These are phyloP conservation scores for Cervus canadensis DNA, from an alignment of 2,113 vertebrate genomes.

Conservation along the genomic window DNA sequence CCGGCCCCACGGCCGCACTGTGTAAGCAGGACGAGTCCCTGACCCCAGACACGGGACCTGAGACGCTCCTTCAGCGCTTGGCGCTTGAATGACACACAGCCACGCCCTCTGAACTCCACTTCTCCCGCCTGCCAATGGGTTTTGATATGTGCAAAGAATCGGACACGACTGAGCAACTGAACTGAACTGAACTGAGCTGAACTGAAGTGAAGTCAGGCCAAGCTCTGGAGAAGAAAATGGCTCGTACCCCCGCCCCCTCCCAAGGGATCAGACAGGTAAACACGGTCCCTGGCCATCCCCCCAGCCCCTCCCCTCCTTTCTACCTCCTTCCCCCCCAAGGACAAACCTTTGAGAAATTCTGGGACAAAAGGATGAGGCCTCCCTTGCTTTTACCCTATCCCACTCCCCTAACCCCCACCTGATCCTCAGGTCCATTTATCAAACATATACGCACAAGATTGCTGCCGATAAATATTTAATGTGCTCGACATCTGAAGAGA, in stretches of 20 bases:
- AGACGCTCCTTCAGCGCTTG: accelerated
- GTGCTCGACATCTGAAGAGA: conserved; percentile 67
- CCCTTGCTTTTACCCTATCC: not conserved
- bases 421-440: conserved; percentile 67
- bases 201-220: not conserved
- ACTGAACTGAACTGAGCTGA: too few relatives aligned
- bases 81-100: accelerated
- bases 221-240: not conserved
- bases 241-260: not conserved
- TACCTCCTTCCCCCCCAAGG: not conserved
- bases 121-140: not conserved
- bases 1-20: accelerated
- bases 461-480: conserved; percentile 84
- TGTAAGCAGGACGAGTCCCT: not conserved
- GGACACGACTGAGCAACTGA: too few relatives aligned
- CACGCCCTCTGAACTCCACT: accelerated
- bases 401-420: not conserved
- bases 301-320: not conserved
- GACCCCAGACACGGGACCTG: accelerated
- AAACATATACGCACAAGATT: conserved; percentile 66
- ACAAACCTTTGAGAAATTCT: not conserved
- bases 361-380: not conserved
- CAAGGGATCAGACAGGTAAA: not conserved
- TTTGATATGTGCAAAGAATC: not conserved
- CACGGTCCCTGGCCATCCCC: not conserved